phyloP scores from a whole-genome alignment of 2,113 vertebrate species.

The Atherinomorus stipes region DNA sequence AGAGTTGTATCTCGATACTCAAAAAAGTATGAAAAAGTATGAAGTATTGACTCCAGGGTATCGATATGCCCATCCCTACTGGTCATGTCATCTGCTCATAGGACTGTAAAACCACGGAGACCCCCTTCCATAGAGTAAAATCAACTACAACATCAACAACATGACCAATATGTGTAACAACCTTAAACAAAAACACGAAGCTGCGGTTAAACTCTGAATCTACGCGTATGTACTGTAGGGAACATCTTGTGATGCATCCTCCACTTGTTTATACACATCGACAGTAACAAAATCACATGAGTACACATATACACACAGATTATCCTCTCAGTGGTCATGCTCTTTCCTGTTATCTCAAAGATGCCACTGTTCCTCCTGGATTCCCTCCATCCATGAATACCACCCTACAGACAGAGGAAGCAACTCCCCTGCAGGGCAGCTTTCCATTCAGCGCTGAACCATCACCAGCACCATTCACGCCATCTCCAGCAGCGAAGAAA shows the following conservation, averaged over 20 bases:
- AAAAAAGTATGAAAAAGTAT: too few relatives aligned
- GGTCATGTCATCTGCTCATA: background rate
- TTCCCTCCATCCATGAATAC: slow-evolving; percentile 16
- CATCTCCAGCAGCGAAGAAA: background rate
- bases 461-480: slow-evolving; percentile 8
- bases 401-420: slow-evolving; percentile 1
- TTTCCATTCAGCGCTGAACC: background rate
- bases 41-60: too few relatives aligned
- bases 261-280: background rate
- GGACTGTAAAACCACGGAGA: background rate
- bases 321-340: background rate
- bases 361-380: slow-evolving; percentile 45
- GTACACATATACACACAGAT: background rate
- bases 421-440: slow-evolving; percentile 3
- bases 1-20: too few relatives aligned
- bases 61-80: too few relatives aligned
- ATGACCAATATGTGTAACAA: background rate
- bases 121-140: background rate
- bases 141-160: background rate
- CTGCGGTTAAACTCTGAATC: background rate
- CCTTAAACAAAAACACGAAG: background rate
- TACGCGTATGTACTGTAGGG: background rate
- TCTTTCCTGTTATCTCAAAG: slow-evolving; percentile 47
- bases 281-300: slow-evolving; percentile 30
- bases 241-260: slow-evolving; percentile 17